Percentiles rank a stretch among this genome's conserved stretches.
Evolutionary conservation across 1,140 invertebrate genomes (phyloP).

Genomic region (Drosophila guanche): DNA sequence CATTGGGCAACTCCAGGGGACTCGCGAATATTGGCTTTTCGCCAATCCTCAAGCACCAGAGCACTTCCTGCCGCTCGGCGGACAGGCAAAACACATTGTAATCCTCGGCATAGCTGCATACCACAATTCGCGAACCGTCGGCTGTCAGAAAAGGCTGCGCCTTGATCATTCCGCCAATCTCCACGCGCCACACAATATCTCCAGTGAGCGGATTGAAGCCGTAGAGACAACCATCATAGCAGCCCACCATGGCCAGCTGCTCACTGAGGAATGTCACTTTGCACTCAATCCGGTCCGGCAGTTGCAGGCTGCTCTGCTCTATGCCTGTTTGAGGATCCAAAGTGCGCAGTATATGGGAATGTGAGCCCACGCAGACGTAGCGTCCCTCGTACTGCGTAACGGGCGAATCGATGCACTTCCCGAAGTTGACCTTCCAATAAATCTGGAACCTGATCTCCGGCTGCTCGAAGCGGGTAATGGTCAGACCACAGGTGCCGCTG

Average conservation of each 20-base stretch:
- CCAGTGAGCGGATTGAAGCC: constrained; percentile 83
- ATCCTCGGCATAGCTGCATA: constrained; percentile 74
- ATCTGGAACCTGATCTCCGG: constrained; percentile 43
- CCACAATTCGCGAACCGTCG: constrained; percentile 47
- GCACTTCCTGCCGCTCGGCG: constrained; percentile 44
- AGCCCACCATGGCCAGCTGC: constrained; percentile 83
- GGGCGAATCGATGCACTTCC: constrained; percentile 86
- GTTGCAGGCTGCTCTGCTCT: constrained; percentile 74
- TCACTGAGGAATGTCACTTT: constrained; percentile 81
- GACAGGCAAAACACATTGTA: constrained; percentile 74
- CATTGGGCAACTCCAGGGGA: constrained; percentile 47
- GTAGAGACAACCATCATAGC: constrained; percentile 85
- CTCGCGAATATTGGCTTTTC: constrained; percentile 64
- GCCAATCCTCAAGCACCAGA: constrained; percentile 68
- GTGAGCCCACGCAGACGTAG: constrained; percentile 65
- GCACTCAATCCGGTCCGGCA: constrained; percentile 85
- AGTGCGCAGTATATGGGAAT: constrained; percentile 67
- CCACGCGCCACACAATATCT: constrained; percentile 83
- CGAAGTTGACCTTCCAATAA: constrained; percentile 84
- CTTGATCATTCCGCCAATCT: constrained; percentile 85
- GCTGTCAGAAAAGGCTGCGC: constrained; percentile 75
- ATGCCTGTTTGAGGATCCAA: constrained; percentile 50
- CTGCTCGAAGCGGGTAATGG: constrained; percentile 58
- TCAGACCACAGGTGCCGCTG: constrained; percentile 9
- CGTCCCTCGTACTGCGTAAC: constrained; percentile 73